Percentiles rank a stretch among this genome's conserved stretches.
Conservation (phyloP, 2,888 invertebrate genomes). For the Allolobophora icterica region DNA sequence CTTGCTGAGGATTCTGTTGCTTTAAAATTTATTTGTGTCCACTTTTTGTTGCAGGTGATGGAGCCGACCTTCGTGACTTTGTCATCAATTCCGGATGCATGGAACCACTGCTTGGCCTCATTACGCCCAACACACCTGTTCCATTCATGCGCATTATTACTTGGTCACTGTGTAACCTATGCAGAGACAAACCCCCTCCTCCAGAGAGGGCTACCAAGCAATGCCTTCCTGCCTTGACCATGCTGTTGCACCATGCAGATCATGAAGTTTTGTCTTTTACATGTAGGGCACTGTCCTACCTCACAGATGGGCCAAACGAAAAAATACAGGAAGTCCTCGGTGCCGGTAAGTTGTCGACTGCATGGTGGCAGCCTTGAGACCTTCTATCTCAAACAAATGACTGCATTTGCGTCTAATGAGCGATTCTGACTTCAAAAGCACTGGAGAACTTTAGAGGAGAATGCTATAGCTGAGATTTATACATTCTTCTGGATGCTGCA, state of each 20-base stretch:
- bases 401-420: not conserved
- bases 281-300: conserved; percentile 92
- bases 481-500: not conserved
- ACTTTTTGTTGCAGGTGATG: conserved; percentile 61
- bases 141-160: conserved; percentile 81
- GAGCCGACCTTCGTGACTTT: conserved; percentile 76
- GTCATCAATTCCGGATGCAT: conserved; percentile 79
- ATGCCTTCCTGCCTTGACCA: conserved; percentile 78
- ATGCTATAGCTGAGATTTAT: not conserved
- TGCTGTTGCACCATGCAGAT: conserved; percentile 74
- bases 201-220: conserved; percentile 78
- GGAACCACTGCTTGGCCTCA: no score
- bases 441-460: not conserved
- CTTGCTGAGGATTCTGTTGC: no score
- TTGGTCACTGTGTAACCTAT: conserved; percentile 92
- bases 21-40: not conserved
- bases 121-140: conserved; percentile 71
- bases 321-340: conserved; percentile 76
- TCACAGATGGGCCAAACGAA: conserved; percentile 89
- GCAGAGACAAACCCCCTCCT: conserved; percentile 90
- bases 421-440: not conserved
- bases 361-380: not conserved
- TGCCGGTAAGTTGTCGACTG: conserved; percentile 51
- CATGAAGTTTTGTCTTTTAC: conserved; percentile 76
- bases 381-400: not conserved